These are phyloP conservation scores for Sphenopsis melanotis DNA, from an alignment of 2,797 vertebrate genomes.

Conservation along the genomic window DNA sequence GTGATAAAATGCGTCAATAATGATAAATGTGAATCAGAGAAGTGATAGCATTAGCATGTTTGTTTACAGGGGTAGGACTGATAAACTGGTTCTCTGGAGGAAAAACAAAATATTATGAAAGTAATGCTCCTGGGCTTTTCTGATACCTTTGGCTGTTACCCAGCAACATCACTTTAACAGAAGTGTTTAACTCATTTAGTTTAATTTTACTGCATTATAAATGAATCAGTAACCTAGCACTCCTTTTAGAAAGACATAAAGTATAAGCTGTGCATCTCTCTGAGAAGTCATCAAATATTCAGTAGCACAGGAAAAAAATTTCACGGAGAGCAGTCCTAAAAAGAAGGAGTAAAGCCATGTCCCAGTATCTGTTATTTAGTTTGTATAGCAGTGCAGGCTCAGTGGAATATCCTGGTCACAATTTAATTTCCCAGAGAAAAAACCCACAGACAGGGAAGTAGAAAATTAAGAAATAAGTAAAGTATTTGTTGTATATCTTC, in stretches of 20 bases:
- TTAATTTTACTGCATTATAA: neutral
- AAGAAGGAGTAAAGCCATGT: neutral
- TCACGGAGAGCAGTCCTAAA: neutral
- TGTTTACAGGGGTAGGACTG: neutral
- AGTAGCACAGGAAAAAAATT: neutral
- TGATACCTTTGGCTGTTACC: neutral
- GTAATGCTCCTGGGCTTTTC: neutral
- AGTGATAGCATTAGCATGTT: neutral
- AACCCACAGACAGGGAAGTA: neutral
- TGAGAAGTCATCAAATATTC: neutral
- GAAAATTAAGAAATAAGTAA: neutral
- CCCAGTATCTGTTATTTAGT: neutral
- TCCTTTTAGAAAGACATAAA: neutral
- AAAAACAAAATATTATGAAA: neutral
- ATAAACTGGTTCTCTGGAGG: neutral
- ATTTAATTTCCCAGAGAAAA: neutral
- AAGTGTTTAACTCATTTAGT: neutral
- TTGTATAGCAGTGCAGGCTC: neutral
- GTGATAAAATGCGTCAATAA: neutral
- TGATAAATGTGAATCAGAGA: neutral
- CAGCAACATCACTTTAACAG: neutral
- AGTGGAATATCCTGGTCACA: neutral
- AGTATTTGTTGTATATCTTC: neutral
- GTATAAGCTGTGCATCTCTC: neutral
- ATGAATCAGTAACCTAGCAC: neutral